Evolutionary conservation across 2,888 invertebrate species (phyloP), one percentile per base, ranked within the genome.

Genomic region (Ichneumon xanthorius): DNA sequence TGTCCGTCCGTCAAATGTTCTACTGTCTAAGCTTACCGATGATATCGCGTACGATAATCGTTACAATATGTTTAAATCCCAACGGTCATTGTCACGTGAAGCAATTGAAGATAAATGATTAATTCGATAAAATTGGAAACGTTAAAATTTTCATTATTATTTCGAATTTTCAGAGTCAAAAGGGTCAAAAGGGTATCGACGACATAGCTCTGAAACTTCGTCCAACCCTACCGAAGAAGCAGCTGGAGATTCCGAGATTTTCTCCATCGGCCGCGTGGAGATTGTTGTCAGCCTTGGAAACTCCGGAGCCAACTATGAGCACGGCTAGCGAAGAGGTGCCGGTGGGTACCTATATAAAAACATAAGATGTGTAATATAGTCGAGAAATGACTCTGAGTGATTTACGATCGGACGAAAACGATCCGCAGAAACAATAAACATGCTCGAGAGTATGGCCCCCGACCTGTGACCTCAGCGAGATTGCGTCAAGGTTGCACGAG

Each of bases 241-340:
- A 96, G 90, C 95, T 96, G 40, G 96, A 97, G 87, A 96, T 97
- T 75, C 97, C 97, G 0, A 94, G 97, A 81, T 98, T 98, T 94
- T 97, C 97, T 1, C 98, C 98, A 0, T 96, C 97, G 0, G 96
- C 97, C 0, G 98, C 98, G 0, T 98, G 98, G 98, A 95, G 96
- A 86, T 96, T 97, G 71, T 95, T 97, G 4, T 96, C 96, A 6
- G 94, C 95, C 1, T 92, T 96, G 37, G 96, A 96, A 88, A 95
- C 95, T 0, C 95, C 92, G 4, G 92, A 90, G 22, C 92, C 92
- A 45, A 90, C 90, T 30, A 90, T 90, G 90, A 92, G 92, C 79
- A 92, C 92, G 37, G 90, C 91, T 48, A 93, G 92, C 84, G 94
- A 94, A 82, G 94, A 94, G 76, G 90, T 92, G 65, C 93, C 91